These are phyloP conservation scores for Cerceris ruficornis DNA, from an alignment of 2,888 invertebrate species.

Conservation along the genomic window DNA sequence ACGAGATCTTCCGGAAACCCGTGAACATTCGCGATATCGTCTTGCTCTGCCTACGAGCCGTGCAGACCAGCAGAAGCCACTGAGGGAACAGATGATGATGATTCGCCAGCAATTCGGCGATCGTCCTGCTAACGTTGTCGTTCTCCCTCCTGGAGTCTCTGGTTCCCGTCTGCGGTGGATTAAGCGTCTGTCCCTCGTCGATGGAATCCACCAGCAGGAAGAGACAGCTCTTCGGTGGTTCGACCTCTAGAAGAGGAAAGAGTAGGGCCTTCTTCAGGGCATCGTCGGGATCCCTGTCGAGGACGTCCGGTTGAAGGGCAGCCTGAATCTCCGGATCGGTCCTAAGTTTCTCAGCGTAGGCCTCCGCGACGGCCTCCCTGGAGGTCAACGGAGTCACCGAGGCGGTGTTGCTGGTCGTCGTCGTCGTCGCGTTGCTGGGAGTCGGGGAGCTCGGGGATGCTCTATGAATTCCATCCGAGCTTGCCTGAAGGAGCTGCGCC, in stretches of 20 bases:
- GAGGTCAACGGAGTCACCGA: slow-evolving; percentile 84
- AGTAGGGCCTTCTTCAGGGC: slow-evolving; percentile 94
- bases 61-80: slow-evolving; percentile 95
- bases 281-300: slow-evolving; percentile 95
- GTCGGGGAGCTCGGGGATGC: slow-evolving; percentile 79
- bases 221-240: slow-evolving; percentile 92
- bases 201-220: slow-evolving; percentile 96
- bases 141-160: slow-evolving; percentile 81
- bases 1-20: slow-evolving; percentile 94
- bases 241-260: slow-evolving; percentile 93
- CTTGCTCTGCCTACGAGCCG: slow-evolving; percentile 93
- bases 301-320: slow-evolving; percentile 90
- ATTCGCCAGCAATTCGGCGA: slow-evolving; percentile 92
- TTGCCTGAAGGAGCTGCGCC: slow-evolving; percentile 89
- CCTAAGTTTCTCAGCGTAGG: slow-evolving; percentile 90
- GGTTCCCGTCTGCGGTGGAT: slow-evolving; percentile 78
- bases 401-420: slow-evolving; percentile 81
- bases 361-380: slow-evolving; percentile 87
- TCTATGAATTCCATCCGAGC: slow-evolving; percentile 75
- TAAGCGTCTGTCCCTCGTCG: slow-evolving; percentile 87
- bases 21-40: slow-evolving; percentile 90
- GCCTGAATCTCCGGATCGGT: slow-evolving; percentile 92
- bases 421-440: slow-evolving; percentile 80
- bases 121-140: slow-evolving; percentile 84
- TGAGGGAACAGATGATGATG: slow-evolving; percentile 96